phyloP scores from a whole-genome alignment of 2,888 invertebrate species.

The Zhuqinia jingwanae region DNA sequence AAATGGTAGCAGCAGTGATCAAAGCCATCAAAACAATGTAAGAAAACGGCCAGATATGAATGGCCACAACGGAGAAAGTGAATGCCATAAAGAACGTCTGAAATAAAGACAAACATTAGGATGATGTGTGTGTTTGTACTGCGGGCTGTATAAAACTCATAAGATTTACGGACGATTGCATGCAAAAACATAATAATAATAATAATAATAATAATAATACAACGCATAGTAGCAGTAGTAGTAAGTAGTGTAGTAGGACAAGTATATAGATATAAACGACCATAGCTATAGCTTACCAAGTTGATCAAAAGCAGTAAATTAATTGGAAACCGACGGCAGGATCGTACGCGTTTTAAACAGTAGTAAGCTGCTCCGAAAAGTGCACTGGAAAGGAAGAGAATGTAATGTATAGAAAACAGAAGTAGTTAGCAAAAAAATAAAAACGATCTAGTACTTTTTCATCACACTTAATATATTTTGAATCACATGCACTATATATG shows the following conservation, averaged over 20 bases:
- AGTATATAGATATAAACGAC: background rate
- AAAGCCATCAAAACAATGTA: slow-evolving; percentile 64
- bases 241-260: too few relatives aligned
- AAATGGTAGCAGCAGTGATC: slow-evolving; percentile 66
- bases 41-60: slow-evolving; percentile 63
- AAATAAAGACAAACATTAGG: background rate
- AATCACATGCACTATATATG: background rate
- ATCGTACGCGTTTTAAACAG: slow-evolving; percentile 62
- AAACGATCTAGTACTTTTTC: background rate
- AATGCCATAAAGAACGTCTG: slow-evolving; percentile 66
- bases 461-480: background rate
- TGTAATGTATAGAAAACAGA: background rate
- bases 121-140: too few relatives aligned
- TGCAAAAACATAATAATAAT: too few relatives aligned
- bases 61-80: slow-evolving; percentile 59
- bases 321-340: slow-evolving; percentile 64
- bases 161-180: too few relatives aligned
- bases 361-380: slow-evolving; percentile 43
- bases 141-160: too few relatives aligned
- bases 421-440: background rate
- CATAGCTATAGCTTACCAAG: slow-evolving; percentile 46
- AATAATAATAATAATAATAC: too few relatives aligned
- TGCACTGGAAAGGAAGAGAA: slow-evolving; percentile 24
- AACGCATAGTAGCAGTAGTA: too few relatives aligned
- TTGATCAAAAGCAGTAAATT: slow-evolving; percentile 64